Conservation (phyloP, 2,888 invertebrate genomes). For the Polymixis lichenea region DNA sequence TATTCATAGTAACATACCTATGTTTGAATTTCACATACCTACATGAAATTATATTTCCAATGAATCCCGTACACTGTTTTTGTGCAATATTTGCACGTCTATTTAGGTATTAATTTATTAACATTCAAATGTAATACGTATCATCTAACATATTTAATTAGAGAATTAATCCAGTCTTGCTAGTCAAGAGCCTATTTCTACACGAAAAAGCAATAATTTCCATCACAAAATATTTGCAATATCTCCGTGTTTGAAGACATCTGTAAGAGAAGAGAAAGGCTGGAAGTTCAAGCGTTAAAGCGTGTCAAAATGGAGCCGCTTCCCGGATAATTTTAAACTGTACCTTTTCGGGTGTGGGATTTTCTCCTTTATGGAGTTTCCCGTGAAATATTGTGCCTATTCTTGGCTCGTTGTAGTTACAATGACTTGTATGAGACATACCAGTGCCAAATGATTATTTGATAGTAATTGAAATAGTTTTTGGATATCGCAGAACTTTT, state of each 20-base stretch:
- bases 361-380: constrained; percentile 5
- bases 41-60: constrained; percentile 7
- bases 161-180: not conserved
- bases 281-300: constrained; percentile 33
- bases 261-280: constrained; percentile 12
- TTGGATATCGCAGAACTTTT: too few species aligned
- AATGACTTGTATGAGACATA: not conserved
- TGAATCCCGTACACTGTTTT: not conserved
- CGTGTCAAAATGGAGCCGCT: constrained; percentile 34
- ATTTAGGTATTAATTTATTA: not conserved
- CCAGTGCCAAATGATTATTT: not conserved
- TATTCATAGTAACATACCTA: not conserved
- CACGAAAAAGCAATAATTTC: constrained; percentile 14
- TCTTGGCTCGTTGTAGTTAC: not conserved
- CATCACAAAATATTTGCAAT: constrained; percentile 36
- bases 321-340: constrained; percentile 33
- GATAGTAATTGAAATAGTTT: not conserved
- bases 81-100: not conserved
- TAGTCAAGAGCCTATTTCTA: not conserved
- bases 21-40: too few species aligned
- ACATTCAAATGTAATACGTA: not conserved
- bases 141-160: not conserved
- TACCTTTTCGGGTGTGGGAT: constrained; percentile 12
- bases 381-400: not conserved
- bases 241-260: constrained; percentile 17